Evolutionary conservation across 1,140 invertebrate genomes (phyloP).

Genomic region (Drosophila repletoides): DNA sequence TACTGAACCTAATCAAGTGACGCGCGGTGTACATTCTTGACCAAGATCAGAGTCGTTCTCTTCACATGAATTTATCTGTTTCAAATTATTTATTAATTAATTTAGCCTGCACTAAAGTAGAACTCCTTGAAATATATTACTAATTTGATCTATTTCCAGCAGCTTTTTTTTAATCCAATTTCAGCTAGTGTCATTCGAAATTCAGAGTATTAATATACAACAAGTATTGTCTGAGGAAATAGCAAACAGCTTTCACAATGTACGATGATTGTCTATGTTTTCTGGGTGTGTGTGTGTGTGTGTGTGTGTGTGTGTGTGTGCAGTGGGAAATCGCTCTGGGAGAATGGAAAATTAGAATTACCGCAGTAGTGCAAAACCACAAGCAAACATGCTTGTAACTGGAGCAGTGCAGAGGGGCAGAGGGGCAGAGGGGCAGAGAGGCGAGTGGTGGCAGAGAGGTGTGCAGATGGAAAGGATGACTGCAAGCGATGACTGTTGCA

Average conservation of each 20-base stretch:
- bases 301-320: constrained; percentile 4
- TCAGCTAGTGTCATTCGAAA: not conserved
- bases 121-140: no score
- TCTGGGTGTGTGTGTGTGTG: constrained; percentile 2
- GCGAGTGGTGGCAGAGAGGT: not conserved
- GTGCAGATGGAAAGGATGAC: not conserved
- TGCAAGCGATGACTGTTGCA: constrained; percentile 28
- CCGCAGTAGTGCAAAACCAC: constrained; percentile 27
- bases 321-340: constrained; percentile 31
- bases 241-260: constrained; percentile 9
- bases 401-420: not conserved
- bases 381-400: constrained; percentile 17
- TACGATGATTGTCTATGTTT: not conserved
- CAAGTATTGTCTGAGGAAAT: constrained; percentile 61
- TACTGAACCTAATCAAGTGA: no score
- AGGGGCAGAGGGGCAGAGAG: not conserved
- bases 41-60: no score
- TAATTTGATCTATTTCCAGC: not conserved
- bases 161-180: not conserved
- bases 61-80: no score
- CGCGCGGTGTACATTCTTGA: no score
- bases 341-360: constrained; percentile 62
- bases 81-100: no score
- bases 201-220: constrained; percentile 55
- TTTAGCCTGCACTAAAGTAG: not conserved